Percentiles rank a stretch among this genome's conserved stretches.
Evolutionary conservation across 2,113 vertebrate species (phyloP).

Genomic region (Sorex fumeus): DNA sequence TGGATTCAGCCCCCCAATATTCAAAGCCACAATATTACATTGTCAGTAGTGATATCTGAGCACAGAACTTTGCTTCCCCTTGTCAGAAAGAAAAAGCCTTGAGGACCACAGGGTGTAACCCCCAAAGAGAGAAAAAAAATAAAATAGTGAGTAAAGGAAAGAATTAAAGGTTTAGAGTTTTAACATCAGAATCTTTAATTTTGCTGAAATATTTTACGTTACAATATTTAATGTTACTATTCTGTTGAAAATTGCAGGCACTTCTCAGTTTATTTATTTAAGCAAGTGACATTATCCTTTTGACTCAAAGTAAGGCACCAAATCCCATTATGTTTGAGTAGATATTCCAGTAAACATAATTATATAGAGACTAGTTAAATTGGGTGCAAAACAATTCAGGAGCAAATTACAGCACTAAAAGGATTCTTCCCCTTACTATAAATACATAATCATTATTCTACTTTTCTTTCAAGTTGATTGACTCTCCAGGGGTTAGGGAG

Average conservation of each 20-base stretch:
- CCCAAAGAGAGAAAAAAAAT: not conserved
- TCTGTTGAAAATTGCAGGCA: not conserved
- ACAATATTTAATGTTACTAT: not conserved
- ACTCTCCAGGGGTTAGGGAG: slow-evolving; percentile 63
- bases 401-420: slow-evolving; percentile 77
- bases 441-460: slow-evolving; percentile 76
- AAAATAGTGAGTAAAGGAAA: not conserved
- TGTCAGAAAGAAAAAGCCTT: too few relatives aligned
- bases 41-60: too few relatives aligned
- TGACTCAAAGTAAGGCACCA: slow-evolving; percentile 29
- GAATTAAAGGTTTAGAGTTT: not conserved
- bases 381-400: slow-evolving; percentile 64
- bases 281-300: not conserved
- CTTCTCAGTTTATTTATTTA: slow-evolving; percentile 33
- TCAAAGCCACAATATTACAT: too few relatives aligned
- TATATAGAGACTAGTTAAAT: slow-evolving; percentile 66
- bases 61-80: too few relatives aligned
- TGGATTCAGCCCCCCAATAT: too few relatives aligned
- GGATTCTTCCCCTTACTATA: slow-evolving; percentile 71
- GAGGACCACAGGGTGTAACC: too few relatives aligned
- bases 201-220: not conserved
- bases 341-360: slow-evolving; percentile 64
- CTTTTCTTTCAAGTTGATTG: slow-evolving; percentile 76
- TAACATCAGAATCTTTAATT: not conserved
- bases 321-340: slow-evolving; percentile 40